These are phyloP conservation scores for Tineola bisselliella DNA, from an alignment of 2,888 invertebrate genomes.

Conservation along the genomic window DNA sequence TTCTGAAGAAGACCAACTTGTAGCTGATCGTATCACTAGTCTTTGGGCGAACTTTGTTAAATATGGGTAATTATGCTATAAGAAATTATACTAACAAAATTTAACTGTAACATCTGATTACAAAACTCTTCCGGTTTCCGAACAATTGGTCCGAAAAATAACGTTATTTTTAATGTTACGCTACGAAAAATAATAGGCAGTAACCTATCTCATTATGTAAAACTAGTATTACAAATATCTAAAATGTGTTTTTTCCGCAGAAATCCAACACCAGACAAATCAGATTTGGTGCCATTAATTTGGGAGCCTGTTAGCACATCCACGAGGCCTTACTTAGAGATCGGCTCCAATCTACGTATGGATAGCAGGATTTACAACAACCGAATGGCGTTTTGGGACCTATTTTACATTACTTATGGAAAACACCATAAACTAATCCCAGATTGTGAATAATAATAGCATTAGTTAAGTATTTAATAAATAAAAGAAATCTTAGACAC, in stretches of 20 bases:
- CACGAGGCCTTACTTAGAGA: constrained; percentile 40
- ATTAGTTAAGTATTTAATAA: not conserved
- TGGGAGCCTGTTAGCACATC: constrained; percentile 36
- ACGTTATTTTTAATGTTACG: too few species aligned
- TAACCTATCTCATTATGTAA: too few species aligned
- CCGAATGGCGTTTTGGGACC: constrained; percentile 55
- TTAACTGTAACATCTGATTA: not conserved
- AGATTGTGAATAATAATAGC: constrained; percentile 13
- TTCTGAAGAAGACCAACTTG: constrained; percentile 30
- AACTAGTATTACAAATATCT: not conserved
- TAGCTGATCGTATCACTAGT: constrained; percentile 37
- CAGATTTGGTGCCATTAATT: constrained; percentile 33
- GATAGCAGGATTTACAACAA: constrained; percentile 37
- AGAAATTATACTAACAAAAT: too few species aligned
- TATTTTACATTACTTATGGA: constrained; percentile 45
- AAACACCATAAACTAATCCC: constrained; percentile 33
- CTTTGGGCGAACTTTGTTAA: constrained; percentile 56
- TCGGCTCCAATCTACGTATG: constrained; percentile 35
- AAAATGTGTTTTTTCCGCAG: constrained; percentile 26
- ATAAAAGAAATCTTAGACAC: not conserved
- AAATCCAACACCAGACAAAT: constrained; percentile 39
- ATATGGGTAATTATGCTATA: constrained; percentile 38
- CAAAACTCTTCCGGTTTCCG: not conserved
- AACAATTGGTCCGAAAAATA: too few species aligned
- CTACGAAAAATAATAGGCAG: too few species aligned